Conservation (phyloP, 1,140 invertebrate genomes). For the Aplysia californica region DNA sequence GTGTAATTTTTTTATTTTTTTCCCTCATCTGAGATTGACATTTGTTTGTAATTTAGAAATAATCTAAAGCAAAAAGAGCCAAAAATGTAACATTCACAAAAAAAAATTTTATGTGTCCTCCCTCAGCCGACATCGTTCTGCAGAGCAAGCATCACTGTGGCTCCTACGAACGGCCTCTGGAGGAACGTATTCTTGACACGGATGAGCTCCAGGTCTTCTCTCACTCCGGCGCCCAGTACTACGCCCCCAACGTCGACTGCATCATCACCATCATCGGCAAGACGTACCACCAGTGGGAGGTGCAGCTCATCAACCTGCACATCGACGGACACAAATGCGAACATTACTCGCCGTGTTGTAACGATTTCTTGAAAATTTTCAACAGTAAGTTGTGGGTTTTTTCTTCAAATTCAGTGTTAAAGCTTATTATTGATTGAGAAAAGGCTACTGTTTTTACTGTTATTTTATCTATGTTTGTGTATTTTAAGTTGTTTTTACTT, state of each 20-base stretch:
- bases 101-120: too few relatives aligned
- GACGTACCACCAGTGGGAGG: slow-evolving; percentile 40
- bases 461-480: too few relatives aligned
- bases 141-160: slow-evolving; percentile 40
- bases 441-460: too few relatives aligned
- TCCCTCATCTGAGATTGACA: too few relatives aligned
- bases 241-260: slow-evolving; percentile 35
- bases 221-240: slow-evolving; percentile 37
- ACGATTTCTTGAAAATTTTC: slow-evolving; percentile 48
- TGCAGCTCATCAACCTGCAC: slow-evolving; percentile 33
- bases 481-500: too few relatives aligned
- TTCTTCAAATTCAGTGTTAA: too few relatives aligned
- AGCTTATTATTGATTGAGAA: too few relatives aligned
- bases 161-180: slow-evolving; percentile 30
- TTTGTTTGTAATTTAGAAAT: too few relatives aligned
- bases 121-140: slow-evolving; percentile 39
- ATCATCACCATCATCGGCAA: slow-evolving; percentile 48
- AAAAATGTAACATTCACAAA: too few relatives aligned
- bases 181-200: slow-evolving; percentile 32
- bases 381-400: slow-evolving; percentile 42
- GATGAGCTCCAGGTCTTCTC: slow-evolving; percentile 39
- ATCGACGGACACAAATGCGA: slow-evolving; percentile 36
- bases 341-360: slow-evolving; percentile 36
- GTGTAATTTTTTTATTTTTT: too few relatives aligned
- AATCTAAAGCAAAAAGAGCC: too few relatives aligned